phyloP scores from a whole-genome alignment of 2,888 invertebrate species.

The Synanthedon tipuliformis region DNA sequence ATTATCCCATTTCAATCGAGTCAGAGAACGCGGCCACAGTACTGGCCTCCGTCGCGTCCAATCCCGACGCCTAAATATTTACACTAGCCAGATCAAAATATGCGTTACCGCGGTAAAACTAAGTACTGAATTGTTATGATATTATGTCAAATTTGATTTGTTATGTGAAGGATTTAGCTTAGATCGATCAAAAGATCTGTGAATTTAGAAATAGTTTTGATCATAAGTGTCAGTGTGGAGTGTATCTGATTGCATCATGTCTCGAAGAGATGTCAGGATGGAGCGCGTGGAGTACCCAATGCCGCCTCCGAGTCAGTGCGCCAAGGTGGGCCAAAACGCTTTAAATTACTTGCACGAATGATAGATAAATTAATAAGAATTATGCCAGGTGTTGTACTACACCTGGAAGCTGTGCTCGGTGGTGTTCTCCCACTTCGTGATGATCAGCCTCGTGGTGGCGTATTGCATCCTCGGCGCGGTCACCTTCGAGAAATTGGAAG shows the following conservation, averaged over 20 bases:
- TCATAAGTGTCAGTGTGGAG: not conserved
- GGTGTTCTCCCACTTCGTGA: slow-evolving; percentile 88
- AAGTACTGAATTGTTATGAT: not conserved
- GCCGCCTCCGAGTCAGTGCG: slow-evolving; percentile 59
- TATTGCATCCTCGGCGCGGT: slow-evolving; percentile 91
- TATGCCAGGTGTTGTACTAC: slow-evolving; percentile 72
- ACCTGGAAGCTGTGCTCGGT: slow-evolving; percentile 86
- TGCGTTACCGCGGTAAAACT: slow-evolving; percentile 1
- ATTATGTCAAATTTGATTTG: not conserved
- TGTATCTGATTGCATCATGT: slow-evolving; percentile 22
- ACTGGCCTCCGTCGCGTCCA: not conserved
- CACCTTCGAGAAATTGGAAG: slow-evolving; percentile 83
- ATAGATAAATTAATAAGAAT: not conserved
- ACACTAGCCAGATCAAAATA: slow-evolving; percentile 14
- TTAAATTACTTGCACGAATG: not conserved
- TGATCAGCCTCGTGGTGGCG: slow-evolving; percentile 87
- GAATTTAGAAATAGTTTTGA: not conserved
- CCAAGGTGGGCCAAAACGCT: slow-evolving; percentile 26
- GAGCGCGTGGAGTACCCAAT: slow-evolving; percentile 34
- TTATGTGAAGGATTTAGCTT: no score
- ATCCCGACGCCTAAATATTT: slow-evolving; percentile 9
- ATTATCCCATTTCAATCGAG: slow-evolving; percentile 13
- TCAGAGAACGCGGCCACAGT: not conserved
- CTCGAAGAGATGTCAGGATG: slow-evolving; percentile 33
- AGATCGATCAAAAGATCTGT: no score